These are phyloP conservation scores for Chloropsis hardwickii DNA, from an alignment of 2,113 vertebrate species.

Conservation along the genomic window DNA sequence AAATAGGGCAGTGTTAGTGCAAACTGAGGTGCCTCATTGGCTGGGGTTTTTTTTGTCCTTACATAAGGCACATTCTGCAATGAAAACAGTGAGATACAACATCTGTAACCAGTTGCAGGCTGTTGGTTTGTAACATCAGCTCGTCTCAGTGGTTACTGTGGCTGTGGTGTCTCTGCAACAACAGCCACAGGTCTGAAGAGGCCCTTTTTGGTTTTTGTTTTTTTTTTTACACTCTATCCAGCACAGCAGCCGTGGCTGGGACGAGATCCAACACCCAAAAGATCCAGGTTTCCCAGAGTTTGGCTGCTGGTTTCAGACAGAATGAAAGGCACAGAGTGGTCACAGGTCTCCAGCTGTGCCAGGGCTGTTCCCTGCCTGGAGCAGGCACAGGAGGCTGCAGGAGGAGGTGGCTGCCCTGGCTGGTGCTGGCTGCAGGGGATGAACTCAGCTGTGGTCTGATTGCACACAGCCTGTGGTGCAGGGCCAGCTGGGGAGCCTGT, in stretches of 20 bases:
- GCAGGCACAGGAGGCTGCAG: neutral
- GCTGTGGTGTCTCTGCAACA: neutral
- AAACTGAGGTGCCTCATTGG: constrained; percentile 50
- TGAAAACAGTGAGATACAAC: constrained; percentile 9
- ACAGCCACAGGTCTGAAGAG: neutral
- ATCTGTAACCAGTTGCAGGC: neutral
- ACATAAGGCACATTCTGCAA: neutral
- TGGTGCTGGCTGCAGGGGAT: neutral
- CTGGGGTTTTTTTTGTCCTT: neutral
- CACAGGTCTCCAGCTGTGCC: neutral
- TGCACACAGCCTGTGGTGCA: neutral
- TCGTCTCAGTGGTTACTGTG: neutral
- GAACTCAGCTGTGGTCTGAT: neutral
- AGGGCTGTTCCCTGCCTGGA: neutral
- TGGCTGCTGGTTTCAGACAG: neutral
- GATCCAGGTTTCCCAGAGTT: neutral
- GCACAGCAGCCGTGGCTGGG: neutral
- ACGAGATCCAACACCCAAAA: neutral
- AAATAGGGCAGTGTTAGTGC: constrained; percentile 66
- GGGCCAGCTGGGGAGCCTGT: fast-evolving
- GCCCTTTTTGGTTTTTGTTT: no score
- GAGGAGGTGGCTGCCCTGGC: neutral
- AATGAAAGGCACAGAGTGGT: neutral
- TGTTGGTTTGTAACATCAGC: neutral
- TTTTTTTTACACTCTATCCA: neutral